Percentiles rank a stretch among this genome's conserved stretches.
Conservation (phyloP, 2,113 vertebrate species). For the Irena cyanogastra region DNA sequence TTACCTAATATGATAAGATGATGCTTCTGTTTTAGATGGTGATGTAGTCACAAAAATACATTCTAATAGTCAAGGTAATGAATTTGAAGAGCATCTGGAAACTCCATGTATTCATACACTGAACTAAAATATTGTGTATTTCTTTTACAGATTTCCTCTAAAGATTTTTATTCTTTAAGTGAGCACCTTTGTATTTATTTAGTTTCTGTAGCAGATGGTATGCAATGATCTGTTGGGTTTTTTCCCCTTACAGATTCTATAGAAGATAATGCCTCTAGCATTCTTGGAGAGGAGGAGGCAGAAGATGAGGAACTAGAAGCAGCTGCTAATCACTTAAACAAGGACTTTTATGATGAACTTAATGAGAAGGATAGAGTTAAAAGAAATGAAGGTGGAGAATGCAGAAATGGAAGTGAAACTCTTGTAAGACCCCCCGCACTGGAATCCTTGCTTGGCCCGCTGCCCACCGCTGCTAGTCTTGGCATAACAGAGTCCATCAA, state of each 20-base stretch:
- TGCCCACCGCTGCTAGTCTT: slow-evolving; percentile 87
- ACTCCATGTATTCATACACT: not conserved
- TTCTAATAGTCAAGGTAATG: not conserved
- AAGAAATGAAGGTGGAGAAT: not conserved
- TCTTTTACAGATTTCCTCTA: not conserved
- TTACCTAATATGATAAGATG: not conserved
- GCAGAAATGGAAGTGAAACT: not conserved
- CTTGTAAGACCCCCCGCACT: slow-evolving; percentile 70
- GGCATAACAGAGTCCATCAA: slow-evolving; percentile 84
- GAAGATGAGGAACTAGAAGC: slow-evolving; percentile 87
- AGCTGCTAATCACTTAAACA: slow-evolving; percentile 86
- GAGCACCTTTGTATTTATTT: not conserved
- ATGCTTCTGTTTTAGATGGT: not conserved
- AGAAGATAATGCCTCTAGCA: slow-evolving; percentile 66
- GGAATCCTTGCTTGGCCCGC: slow-evolving; percentile 83
- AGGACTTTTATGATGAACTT: slow-evolving; percentile 79
- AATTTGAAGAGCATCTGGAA: slow-evolving; percentile 5
- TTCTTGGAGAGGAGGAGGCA: slow-evolving; percentile 76
- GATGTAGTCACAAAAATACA: not conserved
- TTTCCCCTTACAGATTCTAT: slow-evolving; percentile 65
- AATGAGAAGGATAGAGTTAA: slow-evolving; percentile 60
- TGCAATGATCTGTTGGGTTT: not conserved
- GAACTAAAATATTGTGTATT: not conserved
- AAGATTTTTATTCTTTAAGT: not conserved
- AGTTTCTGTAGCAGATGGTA: not conserved